Evolutionary conservation across 2,113 vertebrate species (phyloP).

Genomic region (Arenaria interpres): DNA sequence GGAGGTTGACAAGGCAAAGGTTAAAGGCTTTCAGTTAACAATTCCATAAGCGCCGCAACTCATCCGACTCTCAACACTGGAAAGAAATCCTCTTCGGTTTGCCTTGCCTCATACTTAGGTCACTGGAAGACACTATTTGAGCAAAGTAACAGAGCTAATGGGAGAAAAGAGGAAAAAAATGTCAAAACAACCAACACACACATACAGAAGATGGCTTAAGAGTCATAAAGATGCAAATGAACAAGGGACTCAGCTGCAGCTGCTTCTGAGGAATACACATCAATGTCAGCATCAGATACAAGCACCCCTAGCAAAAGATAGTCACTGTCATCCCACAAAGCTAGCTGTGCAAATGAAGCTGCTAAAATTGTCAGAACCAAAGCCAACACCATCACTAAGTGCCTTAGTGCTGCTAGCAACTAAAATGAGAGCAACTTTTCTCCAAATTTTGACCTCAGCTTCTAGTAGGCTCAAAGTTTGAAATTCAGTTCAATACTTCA

Average conservation of each 20-base stretch:
- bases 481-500: background rate
- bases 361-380: slow-evolving; percentile 19
- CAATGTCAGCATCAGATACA: background rate
- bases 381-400: background rate
- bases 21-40: background rate
- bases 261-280: background rate
- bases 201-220: background rate
- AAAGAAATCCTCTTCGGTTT: background rate
- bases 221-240: slow-evolving; percentile 39
- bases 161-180: background rate
- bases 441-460: background rate
- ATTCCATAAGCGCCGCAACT: background rate
- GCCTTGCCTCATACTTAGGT: background rate
- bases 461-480: background rate
- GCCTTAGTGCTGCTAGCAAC: background rate
- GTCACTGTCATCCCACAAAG: slow-evolving; percentile 28
- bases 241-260: background rate
- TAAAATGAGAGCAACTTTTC: background rate
- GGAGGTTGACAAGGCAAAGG: background rate
- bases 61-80: background rate
- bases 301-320: slow-evolving; percentile 20
- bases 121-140: background rate
- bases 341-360: slow-evolving; percentile 3
- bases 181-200: background rate
- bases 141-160: background rate